These are phyloP conservation scores for Tragelaphus imberbis DNA, from an alignment of 2,113 vertebrate genomes.

Conservation along the genomic window DNA sequence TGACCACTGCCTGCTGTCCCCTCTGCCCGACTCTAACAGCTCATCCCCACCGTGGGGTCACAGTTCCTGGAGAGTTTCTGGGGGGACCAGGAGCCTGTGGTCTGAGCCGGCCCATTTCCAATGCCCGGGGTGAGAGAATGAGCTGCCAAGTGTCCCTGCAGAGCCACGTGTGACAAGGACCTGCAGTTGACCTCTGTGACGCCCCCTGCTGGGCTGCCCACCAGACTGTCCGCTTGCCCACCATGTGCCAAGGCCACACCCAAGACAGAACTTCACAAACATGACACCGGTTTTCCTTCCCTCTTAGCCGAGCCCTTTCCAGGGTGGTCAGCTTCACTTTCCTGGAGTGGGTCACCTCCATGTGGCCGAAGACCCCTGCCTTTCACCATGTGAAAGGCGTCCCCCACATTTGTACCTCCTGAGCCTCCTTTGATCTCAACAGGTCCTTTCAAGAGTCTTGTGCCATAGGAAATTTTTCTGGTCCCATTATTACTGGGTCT, in stretches of 20 bases:
- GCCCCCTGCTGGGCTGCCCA: not conserved
- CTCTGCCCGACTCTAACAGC: rapidly evolving
- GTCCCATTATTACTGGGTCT: rapidly evolving
- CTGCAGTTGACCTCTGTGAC: rapidly evolving
- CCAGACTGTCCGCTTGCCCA: rapidly evolving
- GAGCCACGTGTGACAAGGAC: rapidly evolving
- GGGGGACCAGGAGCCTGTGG: not conserved
- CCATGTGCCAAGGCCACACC: rapidly evolving
- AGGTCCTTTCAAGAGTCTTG: too few species aligned
- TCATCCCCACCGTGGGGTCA: rapidly evolving
- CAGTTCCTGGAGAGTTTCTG: not conserved
- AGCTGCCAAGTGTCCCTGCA: rapidly evolving
- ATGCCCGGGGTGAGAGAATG: rapidly evolving
- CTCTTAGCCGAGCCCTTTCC: rapidly evolving
- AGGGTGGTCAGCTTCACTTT: rapidly evolving
- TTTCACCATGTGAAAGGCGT: rapidly evolving
- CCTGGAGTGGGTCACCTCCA: not conserved
- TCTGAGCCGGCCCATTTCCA: rapidly evolving
- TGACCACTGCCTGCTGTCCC: rapidly evolving
- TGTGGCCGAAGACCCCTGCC: rapidly evolving
- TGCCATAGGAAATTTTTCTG: rapidly evolving
- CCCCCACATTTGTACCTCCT: rapidly evolving
- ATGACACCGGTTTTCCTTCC: rapidly evolving
- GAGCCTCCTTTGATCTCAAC: rapidly evolving
- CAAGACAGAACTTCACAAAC: rapidly evolving